These are phyloP conservation scores for Limosa lapponica DNA, from an alignment of 2,797 vertebrate genomes.

Conservation along the genomic window DNA sequence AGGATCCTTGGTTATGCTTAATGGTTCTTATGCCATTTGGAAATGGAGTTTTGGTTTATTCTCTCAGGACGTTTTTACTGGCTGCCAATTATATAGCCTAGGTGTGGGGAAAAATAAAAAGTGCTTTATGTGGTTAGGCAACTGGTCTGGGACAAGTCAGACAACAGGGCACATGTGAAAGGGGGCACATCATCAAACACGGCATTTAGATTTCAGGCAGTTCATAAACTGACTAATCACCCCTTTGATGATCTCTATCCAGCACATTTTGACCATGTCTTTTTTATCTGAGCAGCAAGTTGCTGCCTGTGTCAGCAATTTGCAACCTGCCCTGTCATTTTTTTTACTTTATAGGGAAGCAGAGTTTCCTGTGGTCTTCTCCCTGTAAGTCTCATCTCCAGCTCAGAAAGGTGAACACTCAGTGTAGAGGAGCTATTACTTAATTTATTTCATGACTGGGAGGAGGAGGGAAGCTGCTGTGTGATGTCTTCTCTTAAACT, in stretches of 20 bases:
- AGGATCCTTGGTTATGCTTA: background rate
- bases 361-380: background rate
- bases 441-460: background rate
- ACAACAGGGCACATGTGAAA: background rate
- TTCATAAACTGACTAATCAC: background rate
- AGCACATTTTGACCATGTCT: background rate
- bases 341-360: background rate
- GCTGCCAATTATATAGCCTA: background rate
- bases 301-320: background rate
- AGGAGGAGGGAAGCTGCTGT: background rate
- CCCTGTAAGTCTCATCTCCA: background rate
- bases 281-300: background rate
- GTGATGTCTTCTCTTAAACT: background rate
- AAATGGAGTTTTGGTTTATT: background rate
- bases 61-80: background rate
- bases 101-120: rapidly evolving
- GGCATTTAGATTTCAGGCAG: background rate
- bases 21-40: background rate
- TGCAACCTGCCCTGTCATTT: background rate
- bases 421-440: background rate
- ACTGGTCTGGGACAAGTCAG: background rate
- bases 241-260: background rate
- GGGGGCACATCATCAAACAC: background rate
- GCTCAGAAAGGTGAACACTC: background rate
- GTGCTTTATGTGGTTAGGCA: background rate